These are phyloP conservation scores for Andrena haemorrhoa DNA, from an alignment of 2,888 invertebrate species.

Conservation along the genomic window DNA sequence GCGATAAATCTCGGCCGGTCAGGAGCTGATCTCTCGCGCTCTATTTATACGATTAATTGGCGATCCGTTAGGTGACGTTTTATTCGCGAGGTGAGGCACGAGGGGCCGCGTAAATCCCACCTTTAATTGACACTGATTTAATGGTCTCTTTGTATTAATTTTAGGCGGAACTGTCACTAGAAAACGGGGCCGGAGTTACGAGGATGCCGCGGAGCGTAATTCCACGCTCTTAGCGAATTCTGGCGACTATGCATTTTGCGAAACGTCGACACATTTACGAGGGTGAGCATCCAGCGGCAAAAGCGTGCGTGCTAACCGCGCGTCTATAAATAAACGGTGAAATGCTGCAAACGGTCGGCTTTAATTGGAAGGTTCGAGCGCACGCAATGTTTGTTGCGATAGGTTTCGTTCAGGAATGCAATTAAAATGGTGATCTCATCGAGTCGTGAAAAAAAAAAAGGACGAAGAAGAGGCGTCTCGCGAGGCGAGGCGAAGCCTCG, in stretches of 20 bases:
- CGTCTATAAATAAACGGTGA: conserved; percentile 80
- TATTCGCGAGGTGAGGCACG: not conserved
- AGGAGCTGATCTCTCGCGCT: not conserved
- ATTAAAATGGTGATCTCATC: conserved; percentile 75
- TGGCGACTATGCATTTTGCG: conserved; percentile 73
- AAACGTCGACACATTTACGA: conserved; percentile 75
- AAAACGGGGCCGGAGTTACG: conserved; percentile 59
- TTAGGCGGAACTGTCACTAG: conserved; percentile 64
- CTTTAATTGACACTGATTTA: conserved; percentile 71
- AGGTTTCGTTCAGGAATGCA: conserved; percentile 76
- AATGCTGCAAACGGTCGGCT: conserved; percentile 78
- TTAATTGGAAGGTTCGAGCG: conserved; percentile 78
- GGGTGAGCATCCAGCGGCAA: conserved; percentile 74
- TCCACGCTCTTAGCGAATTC: conserved; percentile 72
- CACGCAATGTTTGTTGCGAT: conserved; percentile 78
- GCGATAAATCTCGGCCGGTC: not conserved
- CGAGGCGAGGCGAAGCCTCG: conserved; percentile 28
- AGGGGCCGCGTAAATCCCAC: not conserved
- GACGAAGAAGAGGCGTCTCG: conserved; percentile 29
- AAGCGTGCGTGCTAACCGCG: conserved; percentile 77
- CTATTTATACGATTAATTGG: conserved; percentile 36
- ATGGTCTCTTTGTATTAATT: conserved; percentile 66
- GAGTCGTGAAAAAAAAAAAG: conserved; percentile 47
- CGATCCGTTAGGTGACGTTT: not conserved
- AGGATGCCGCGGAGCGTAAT: conserved; percentile 54